Evolutionary conservation across 2,113 vertebrate genomes (phyloP), one percentile per base, ranked within the genome.

Genomic region (Pachycephala philippinensis): DNA sequence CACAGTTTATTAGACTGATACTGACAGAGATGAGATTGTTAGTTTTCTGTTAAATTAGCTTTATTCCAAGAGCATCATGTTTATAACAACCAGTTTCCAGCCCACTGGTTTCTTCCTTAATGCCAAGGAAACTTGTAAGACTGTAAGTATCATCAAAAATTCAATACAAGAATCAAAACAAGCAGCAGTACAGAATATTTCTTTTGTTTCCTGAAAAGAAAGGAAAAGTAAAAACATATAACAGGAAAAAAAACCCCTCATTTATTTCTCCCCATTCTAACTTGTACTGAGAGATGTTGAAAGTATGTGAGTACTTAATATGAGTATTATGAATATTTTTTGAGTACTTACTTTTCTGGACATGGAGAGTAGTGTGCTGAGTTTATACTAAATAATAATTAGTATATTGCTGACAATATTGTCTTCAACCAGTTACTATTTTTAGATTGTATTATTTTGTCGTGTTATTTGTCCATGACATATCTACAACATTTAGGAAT

Each of bases 161-260:
- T 88, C 63, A 86, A 65, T 64, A 53, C 2, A 83, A 79, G 3
- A 26, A 74, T 31, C 39, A 84, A 77, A 87, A 88, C 7, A 21
- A 74, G 21, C 10, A 78, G 11, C 39, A 86, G 5, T 35, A 70
- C 39, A 57, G 89, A 95, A 65, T 77, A 66, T 63, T 83, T 88
- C 8, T 57, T 42, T 33, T 86, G 30, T 74, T 83, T 83, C 70
- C 21, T 44, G 31, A 64, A 75, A 70, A 70, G 8, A 79, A 63
- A 72, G 4, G 5, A 81, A 61, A 91, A 83, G 10, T 30, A 15
- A 61, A 57, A 91, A 40, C 4, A 69, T 49, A 50, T 69, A 64
- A 18, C 10, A 30, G 17, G 8, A 40, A 71, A 65, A 68, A 53
- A 4, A 1, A 0, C 0, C 1, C 3, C 7, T 47, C 3, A 7